Percentiles rank a stretch among this genome's conserved stretches.
Conservation (phyloP, 1,140 invertebrate genomes). For the Euschistus heros region DNA sequence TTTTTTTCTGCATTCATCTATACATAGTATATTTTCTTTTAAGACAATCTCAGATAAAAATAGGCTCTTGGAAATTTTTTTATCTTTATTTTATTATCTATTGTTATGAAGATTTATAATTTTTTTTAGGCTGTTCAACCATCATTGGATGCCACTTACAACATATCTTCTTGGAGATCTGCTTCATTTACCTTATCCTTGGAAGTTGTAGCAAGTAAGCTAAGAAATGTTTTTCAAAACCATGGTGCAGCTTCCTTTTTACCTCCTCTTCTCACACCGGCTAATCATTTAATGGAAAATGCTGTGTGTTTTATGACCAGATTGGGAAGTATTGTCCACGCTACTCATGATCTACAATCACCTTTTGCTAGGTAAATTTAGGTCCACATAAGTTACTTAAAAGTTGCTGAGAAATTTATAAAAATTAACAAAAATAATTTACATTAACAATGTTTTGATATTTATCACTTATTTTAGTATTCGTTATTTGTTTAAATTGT, state of each 20-base stretch:
- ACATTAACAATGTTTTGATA: too few species aligned
- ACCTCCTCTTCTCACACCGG: conserved; percentile 65
- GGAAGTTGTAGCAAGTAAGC: conserved; percentile 34
- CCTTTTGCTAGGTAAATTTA: conserved; percentile 53
- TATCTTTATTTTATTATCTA: not conserved
- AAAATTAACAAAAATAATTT: too few species aligned
- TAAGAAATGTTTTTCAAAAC: conserved; percentile 54
- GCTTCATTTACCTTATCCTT: conserved; percentile 8
- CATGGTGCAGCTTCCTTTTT: conserved; percentile 65
- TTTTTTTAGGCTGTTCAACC: conserved; percentile 42
- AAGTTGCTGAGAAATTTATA: too few species aligned
- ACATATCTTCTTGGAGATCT: conserved; percentile 43
- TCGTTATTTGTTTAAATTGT: too few species aligned
- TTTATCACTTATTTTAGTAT: too few species aligned
- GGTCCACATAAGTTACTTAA: too few species aligned
- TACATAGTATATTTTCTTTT: conserved; percentile 8
- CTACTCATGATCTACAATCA: conserved; percentile 41
- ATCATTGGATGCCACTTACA: conserved; percentile 64
- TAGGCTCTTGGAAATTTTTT: not conserved
- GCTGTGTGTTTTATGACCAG: conserved; percentile 74
- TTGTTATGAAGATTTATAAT: conserved; percentile 9
- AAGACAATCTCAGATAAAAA: not conserved
- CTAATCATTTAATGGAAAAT: conserved; percentile 46
- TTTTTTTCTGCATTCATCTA: too few species aligned
- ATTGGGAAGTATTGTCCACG: conserved; percentile 33